Evolutionary conservation across 2,797 vertebrate species (phyloP).

Genomic region (Acrossocheilus fasciatus): DNA sequence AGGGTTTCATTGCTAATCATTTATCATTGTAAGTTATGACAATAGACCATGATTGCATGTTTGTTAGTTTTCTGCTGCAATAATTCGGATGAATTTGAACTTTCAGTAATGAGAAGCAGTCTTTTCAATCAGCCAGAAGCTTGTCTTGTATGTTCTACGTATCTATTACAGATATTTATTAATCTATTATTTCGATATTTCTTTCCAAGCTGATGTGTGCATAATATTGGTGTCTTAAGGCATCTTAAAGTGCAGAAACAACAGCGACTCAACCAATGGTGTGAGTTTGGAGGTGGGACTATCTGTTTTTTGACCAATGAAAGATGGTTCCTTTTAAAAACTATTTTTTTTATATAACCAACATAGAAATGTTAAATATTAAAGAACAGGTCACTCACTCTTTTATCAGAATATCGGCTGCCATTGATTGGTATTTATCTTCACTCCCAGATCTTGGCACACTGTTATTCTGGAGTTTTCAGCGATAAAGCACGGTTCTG

Average conservation of each 20-base stretch:
- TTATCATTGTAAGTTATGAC: slow-evolving; percentile 40
- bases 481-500: background rate
- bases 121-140: slow-evolving; percentile 7
- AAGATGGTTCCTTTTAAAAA: background rate
- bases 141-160: background rate
- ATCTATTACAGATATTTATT: background rate
- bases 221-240: background rate
- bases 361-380: background rate
- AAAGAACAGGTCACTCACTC: background rate
- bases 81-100: background rate
- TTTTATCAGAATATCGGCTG: background rate
- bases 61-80: slow-evolving; percentile 22
- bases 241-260: background rate
- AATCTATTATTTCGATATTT: background rate
- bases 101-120: background rate
- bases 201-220: background rate
- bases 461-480: background rate
- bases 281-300: background rate
- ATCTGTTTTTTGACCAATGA: background rate
- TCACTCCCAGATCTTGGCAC: background rate
- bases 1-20: slow-evolving; percentile 28
- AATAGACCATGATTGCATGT: slow-evolving; percentile 34
- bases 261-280: background rate
- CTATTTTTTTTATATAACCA: background rate
- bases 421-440: background rate